Conservation (phyloP, 1,140 invertebrate genomes). For the Camponotus pennsylvanicus region DNA sequence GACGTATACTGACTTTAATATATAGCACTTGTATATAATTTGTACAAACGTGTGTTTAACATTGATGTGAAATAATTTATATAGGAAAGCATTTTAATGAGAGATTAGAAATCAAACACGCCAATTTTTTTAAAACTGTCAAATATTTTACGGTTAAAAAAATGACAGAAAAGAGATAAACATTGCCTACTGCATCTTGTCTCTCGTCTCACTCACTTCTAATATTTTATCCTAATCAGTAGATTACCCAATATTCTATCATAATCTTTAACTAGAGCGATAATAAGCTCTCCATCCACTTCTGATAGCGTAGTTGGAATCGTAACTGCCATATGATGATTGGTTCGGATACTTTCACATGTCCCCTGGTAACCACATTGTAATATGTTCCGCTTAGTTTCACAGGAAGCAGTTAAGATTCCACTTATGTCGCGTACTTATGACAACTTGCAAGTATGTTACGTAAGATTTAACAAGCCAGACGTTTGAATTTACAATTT, state of each 20-base stretch:
- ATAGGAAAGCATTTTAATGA: not conserved
- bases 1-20: slow-evolving; percentile 5
- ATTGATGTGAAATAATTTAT: not conserved
- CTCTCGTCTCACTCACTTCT: not conserved
- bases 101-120: slow-evolving; percentile 4
- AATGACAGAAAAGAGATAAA: not conserved
- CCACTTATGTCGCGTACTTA: slow-evolving; percentile 34
- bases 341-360: slow-evolving; percentile 57
- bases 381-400: slow-evolving; percentile 54
- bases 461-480: slow-evolving; percentile 36
- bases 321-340: slow-evolving; percentile 29
- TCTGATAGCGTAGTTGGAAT: slow-evolving; percentile 7
- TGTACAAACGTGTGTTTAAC: not conserved
- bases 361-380: slow-evolving; percentile 43
- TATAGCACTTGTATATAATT: slow-evolving; percentile 19
- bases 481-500: not conserved
- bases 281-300: slow-evolving; percentile 7
- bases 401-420: slow-evolving; percentile 49
- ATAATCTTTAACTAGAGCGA: slow-evolving; percentile 3
- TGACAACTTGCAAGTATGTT: slow-evolving; percentile 39
- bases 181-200: too few relatives aligned
- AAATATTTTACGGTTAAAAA: not conserved
- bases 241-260: not conserved
- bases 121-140: not conserved
- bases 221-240: too few relatives aligned